Evolutionary conservation across 2,113 vertebrate species (phyloP), one percentile per base, ranked within the genome.

Genomic region (Mastomys natalensis): DNA sequence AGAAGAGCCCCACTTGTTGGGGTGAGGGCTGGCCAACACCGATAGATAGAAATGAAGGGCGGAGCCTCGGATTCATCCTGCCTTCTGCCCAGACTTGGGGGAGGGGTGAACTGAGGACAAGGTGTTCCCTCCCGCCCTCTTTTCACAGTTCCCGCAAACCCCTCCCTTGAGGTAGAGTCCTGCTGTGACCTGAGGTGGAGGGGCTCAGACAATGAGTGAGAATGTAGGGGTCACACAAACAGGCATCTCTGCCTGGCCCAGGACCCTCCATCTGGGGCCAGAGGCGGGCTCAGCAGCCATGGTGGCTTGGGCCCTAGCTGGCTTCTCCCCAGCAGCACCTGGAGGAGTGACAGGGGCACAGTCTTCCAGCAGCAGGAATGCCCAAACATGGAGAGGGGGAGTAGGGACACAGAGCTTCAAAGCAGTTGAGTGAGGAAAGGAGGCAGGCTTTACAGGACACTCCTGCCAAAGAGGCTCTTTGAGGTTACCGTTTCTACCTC

Each of bases 311-410:
- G 90, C 24, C 0, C 86, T 9, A 51, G 62, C 92, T 95, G 91
- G 82, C 78, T 43, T 92, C 89, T 92, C 70, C 78, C 84, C 1
- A 26, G 80, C 77, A 72, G 66, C 90, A 89, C 86, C 97, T 96
- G 90, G 93, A 96, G 87, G 81, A 95, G 85, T 89, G 96, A 96
- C 97, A 96, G 93, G 90, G 74, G 93, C 66, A 84, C 91, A 53
- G 89, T 95, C 97, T 94, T 87, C 92, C 82, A 94, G 96, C 92
- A 96, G 85, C 90, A 95, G 85, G 95, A 94, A 96, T 97, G 97
- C 76, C 97, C 97, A 97, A 94, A 97, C 97, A 96, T 92, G 98
- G 97, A 96, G 95, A 94, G 81, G 37, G 94, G 94, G 43, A 68
- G 6, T 19, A 12, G 74, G 74, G 53, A 43, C 87, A 53, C 4